Base-by-base conservation (phyloP, 2,888 invertebrate species). In the Morpho deidamia region DNA sequence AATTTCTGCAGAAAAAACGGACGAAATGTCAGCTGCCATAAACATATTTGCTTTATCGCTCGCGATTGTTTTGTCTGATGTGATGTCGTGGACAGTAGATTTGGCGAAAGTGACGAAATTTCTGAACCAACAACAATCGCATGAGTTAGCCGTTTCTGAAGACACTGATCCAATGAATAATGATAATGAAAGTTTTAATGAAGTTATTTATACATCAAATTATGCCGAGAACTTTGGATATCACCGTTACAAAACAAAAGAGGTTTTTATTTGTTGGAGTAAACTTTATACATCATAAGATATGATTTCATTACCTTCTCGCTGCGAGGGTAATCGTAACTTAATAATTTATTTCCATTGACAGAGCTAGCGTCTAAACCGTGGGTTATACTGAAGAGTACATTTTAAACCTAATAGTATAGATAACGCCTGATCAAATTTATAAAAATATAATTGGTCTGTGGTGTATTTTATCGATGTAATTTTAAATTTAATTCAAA, bases 21-120 rank as follows among this genome's bases (percentile, higher is more conserved):
- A 43, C 23, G 55, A 55, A 53, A 55, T 55, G 52, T 12, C 53
- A 44, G 32, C 44, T 47, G 41, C 34, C 39, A 46, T 53, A 44
- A 42, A 41, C 50, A 34, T 32, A 23, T 14, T 53, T 33, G n/a
- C 44, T 35, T 43, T 56, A 35, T 11, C 41, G 54, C 60, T 72
- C 34, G 65, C 69, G 43, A 57, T 75, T 40, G 61, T 64, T 50
- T 48, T 73, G 35, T 57, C 68, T 49, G 70, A 74, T 65, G 77
- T 78, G 37, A 44, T 67, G 7, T 52, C 79, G n/a, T 87, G 86
- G 86, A 85, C 84, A 0, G 72, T 85, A 14, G 83, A 87, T 63
- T 64, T 85, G 55, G 76, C 77, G 40, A 80, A 81, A 69, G 76
- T 79, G 46, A 68, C 83, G 35, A 76, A 72, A 48, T 73, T 70